These are phyloP conservation scores for Python bivittatus DNA, from an alignment of 2,113 vertebrate species.

Conservation along the genomic window DNA sequence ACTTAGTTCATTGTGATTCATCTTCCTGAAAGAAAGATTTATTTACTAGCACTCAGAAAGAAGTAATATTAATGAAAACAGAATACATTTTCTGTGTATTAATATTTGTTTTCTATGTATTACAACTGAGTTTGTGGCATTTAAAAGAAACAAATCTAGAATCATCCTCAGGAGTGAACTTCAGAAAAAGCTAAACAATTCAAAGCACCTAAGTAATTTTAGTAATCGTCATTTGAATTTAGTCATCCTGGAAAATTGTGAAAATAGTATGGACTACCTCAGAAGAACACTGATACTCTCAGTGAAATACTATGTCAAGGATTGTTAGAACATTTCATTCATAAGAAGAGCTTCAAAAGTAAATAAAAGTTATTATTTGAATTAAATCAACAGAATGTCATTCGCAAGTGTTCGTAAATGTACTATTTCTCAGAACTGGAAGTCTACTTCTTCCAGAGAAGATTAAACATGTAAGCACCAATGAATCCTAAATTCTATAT, in stretches of 20 bases:
- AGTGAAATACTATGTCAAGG: background rate
- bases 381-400: background rate
- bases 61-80: background rate
- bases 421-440: background rate
- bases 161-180: background rate
- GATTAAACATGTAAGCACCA: background rate
- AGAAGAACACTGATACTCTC: background rate
- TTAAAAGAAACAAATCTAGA: background rate
- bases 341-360: background rate
- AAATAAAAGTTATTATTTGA: background rate
- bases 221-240: background rate
- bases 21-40: constrained; percentile 75
- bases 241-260: background rate
- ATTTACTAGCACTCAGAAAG: constrained; percentile 41
- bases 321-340: background rate
- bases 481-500: background rate
- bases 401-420: background rate
- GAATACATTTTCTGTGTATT: background rate
- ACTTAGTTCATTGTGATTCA: constrained; percentile 94
- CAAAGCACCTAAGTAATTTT: background rate
- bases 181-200: background rate
- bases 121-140: background rate
- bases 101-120: background rate
- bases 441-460: background rate
- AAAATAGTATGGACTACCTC: background rate